Percentiles rank a stretch among this genome's conserved stretches.
phyloP scores from a whole-genome alignment of 2,888 invertebrate species.

The Hecatera dysodea region DNA sequence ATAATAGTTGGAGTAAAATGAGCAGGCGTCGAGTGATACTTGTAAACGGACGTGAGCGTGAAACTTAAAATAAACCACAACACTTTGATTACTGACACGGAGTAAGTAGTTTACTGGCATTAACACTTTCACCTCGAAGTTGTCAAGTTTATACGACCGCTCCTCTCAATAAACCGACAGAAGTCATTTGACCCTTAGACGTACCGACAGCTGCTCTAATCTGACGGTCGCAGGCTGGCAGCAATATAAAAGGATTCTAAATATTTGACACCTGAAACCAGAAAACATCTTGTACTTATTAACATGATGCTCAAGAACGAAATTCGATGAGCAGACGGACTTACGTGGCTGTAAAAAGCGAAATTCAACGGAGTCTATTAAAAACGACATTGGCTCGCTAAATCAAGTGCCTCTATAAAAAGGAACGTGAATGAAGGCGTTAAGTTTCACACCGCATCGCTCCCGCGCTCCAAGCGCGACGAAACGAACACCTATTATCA shows the following conservation, averaged over 20 bases:
- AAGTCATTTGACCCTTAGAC: constrained; percentile 10
- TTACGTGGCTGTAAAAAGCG: constrained; percentile 75
- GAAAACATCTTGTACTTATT: constrained; percentile 65
- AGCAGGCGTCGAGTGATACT: constrained; percentile 70
- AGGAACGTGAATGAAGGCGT: constrained; percentile 88
- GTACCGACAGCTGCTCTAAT: constrained; percentile 22
- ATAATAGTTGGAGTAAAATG: constrained; percentile 77
- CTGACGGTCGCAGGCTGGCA: constrained; percentile 16
- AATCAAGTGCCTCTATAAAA: constrained; percentile 88
- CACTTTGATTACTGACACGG: constrained; percentile 42
- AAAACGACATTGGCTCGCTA: constrained; percentile 87
- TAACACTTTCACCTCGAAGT: constrained; percentile 31
- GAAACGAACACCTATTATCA: constrained; percentile 90
- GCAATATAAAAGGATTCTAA: constrained; percentile 38
- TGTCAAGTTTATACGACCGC: constrained; percentile 22
- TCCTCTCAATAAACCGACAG: constrained; percentile 20
- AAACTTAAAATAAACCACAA: constrained; percentile 54
- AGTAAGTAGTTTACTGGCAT: constrained; percentile 10
- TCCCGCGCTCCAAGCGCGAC: constrained; percentile 81
- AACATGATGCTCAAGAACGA: constrained; percentile 69
- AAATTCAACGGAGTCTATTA: constrained; percentile 81
- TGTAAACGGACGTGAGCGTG: constrained; percentile 49
- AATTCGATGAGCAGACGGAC: constrained; percentile 71
- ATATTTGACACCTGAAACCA: constrained; percentile 46
- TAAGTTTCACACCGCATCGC: constrained; percentile 89